These are phyloP conservation scores for Eonycteris spelaea DNA, from an alignment of 2,113 vertebrate genomes.

Conservation along the genomic window DNA sequence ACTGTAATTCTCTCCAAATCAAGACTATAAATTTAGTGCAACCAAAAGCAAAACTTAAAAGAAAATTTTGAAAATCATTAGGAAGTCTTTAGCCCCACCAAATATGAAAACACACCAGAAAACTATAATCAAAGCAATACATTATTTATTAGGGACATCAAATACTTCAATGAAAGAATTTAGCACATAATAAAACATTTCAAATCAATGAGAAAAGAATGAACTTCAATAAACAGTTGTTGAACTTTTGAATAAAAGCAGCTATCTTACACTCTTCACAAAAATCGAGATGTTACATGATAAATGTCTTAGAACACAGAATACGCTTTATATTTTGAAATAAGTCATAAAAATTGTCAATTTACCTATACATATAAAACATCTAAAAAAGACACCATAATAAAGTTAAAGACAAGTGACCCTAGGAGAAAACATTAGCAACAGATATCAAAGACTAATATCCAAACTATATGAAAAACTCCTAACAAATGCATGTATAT, in stretches of 20 bases:
- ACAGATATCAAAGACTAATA: not conserved
- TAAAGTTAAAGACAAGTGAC: not conserved
- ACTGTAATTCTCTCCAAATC: not conserved
- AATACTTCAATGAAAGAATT: constrained; percentile 8
- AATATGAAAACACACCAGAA: not conserved
- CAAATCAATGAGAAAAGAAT: not conserved
- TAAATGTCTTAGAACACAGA: not conserved
- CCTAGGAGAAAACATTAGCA: not conserved
- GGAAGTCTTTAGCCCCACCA: not conserved
- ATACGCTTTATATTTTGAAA: not conserved
- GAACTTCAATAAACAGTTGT: not conserved
- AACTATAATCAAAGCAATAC: not conserved
- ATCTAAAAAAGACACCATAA: not conserved
- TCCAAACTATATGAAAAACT: not conserved
- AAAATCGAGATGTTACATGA: not conserved
- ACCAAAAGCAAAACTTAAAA: constrained; percentile 13
- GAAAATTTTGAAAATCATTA: not conserved
- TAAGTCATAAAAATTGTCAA: not conserved
- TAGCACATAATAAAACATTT: not conserved
- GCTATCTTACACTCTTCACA: not conserved
- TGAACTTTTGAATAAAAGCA: not conserved
- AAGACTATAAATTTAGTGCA: not conserved
- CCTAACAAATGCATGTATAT: not conserved
- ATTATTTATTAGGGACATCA: not conserved
- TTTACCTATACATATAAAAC: not conserved